Conservation (phyloP, 1,140 invertebrate genomes). For the Drosophila sucinea region DNA sequence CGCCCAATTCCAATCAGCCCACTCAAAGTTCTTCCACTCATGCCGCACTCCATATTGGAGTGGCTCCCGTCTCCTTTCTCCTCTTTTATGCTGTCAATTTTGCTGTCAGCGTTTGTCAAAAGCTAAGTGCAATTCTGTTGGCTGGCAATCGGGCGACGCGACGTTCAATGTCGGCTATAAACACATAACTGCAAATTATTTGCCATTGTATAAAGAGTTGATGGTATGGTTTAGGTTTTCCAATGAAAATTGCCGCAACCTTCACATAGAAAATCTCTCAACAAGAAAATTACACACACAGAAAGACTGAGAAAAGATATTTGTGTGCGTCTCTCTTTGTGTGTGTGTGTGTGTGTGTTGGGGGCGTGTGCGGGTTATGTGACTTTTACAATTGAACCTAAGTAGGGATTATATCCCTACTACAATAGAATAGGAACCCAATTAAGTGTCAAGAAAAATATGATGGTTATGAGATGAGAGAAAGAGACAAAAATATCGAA, state of each 20-base stretch:
- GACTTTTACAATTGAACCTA: constrained; percentile 49
- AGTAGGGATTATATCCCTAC: constrained; percentile 58
- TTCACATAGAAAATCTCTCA: constrained; percentile 83
- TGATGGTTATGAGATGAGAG: constrained; percentile 64
- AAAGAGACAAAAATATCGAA: constrained; percentile 30
- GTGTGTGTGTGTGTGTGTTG: not conserved
- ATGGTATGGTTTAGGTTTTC: constrained; percentile 28
- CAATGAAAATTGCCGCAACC: constrained; percentile 53
- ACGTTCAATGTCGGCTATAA: constrained; percentile 67
- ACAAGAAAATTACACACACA: constrained; percentile 75
- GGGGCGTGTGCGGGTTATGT: constrained; percentile 23
- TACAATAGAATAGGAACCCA: constrained; percentile 30
- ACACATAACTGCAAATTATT: constrained; percentile 77
- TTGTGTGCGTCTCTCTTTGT: not conserved
- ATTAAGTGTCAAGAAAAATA: constrained; percentile 53
- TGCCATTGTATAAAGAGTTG: constrained; percentile 65
- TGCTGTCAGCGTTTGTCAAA: constrained; percentile 72
- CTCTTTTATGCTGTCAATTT: constrained; percentile 52
- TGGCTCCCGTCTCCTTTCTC: constrained; percentile 27
- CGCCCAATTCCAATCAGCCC: constrained; percentile 43
- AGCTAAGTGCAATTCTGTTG: constrained; percentile 63
- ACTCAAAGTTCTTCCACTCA: constrained; percentile 33
- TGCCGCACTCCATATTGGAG: constrained; percentile 18
- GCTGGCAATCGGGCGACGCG: constrained; percentile 7
- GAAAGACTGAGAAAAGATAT: not conserved